Base-by-base conservation (phyloP, 2,888 invertebrate species). In the Ormyrus nitidulus region DNA sequence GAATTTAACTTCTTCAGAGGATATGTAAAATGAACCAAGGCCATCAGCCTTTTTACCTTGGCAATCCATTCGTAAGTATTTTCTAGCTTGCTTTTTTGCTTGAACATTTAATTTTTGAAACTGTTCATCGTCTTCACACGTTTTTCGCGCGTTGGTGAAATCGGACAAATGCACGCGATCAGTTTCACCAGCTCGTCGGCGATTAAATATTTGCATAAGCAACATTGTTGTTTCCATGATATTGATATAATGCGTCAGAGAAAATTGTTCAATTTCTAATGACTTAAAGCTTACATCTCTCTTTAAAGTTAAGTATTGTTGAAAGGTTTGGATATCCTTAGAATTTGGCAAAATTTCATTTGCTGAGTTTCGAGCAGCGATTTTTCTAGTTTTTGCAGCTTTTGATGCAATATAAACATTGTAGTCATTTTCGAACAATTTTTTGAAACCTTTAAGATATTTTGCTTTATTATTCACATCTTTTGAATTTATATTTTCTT, bases 21-120 rank as follows among this genome's bases (percentile, higher is more conserved):
- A 19, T 48, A 64, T 48, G 49, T 64, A 64, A 49, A 64, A 64
- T 5, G 64, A 64, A 13, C 64, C 64, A 64, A 64, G 11, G 7
- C 64, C 48, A n/a, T 64, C 64, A n/a, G 49, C 5, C 9, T 64
- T 64, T 49, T 64, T 48, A 4, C 64, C 64, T 49, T 64, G 64
- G 3, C 11, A 46, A 48, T 64, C 64, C 46, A 64, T 64, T n/a
- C 64, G 8, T 48, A 64, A 48, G 11, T 64, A 64, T 49, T 64
- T 64, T 7, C 49, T 49, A 11, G 64, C 46, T 11, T 64, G 64
- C n/a, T 64, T 7, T 49, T 64, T 6, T 48, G 5, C 49, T n/a
- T 10, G 6, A 10, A 7, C 6, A 64, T 7, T n/a, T 48, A 64
- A 7, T 11, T 64, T 46, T 64, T 48, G 9, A n/a, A 48, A 64